A percentile compares a stretch with the other conserved stretches of the same genome.
phyloP scores from a whole-genome alignment of 1,140 invertebrate species.

The Vanessa tameamea region DNA sequence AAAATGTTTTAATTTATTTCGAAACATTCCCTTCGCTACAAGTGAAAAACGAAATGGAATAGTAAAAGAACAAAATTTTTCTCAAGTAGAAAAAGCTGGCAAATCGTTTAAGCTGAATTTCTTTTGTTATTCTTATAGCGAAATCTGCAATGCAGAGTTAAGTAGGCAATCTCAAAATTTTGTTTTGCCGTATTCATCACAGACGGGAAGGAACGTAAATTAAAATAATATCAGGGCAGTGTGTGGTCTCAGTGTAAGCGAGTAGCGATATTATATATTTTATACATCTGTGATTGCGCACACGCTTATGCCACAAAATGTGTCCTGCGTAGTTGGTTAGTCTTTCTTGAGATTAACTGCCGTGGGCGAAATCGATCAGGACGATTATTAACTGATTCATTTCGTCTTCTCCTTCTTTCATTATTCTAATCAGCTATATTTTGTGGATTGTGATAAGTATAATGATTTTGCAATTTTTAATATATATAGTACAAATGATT shows the following conservation, averaged over 20 bases:
- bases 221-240: constrained; percentile 46
- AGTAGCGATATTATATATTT: not conserved
- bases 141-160: constrained; percentile 44
- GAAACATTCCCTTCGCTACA: not conserved
- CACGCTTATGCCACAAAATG: too few relatives aligned
- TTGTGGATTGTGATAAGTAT: too few relatives aligned
- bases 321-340: too few relatives aligned
- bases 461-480: too few relatives aligned
- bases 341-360: too few relatives aligned
- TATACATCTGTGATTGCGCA: too few relatives aligned
- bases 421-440: too few relatives aligned
- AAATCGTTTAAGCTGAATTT: constrained; percentile 10
- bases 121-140: constrained; percentile 20
- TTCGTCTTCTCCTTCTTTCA: too few relatives aligned
- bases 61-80: constrained; percentile 1
- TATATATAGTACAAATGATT: too few relatives aligned
- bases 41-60: not conserved
- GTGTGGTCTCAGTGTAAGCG: constrained; percentile 23
- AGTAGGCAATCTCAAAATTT: constrained; percentile 42
- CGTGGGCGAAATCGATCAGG: too few relatives aligned
- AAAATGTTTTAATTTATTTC: too few relatives aligned
- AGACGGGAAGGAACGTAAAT: constrained; percentile 39
- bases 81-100: constrained; percentile 11
- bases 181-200: constrained; percentile 51
- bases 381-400: too few relatives aligned